Conservation (phyloP, 2,797 vertebrate genomes). For the Chelon labrosus region DNA sequence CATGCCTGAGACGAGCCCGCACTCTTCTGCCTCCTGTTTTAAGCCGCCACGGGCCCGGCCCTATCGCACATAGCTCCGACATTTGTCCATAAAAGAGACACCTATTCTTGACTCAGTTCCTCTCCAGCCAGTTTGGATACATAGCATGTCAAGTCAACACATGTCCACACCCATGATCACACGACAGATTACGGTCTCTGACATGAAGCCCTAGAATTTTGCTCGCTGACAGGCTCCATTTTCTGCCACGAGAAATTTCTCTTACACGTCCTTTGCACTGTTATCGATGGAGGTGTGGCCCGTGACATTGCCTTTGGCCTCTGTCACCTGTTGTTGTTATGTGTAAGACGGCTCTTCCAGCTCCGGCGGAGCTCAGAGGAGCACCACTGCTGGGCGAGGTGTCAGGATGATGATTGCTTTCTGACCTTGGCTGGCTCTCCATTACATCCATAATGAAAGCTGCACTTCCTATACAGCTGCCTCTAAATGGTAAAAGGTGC, state of each 20-base stretch:
- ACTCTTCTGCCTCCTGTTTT: constrained; percentile 53
- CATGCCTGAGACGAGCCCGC: constrained; percentile 51
- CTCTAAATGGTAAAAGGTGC: constrained; percentile 83
- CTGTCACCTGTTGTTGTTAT: constrained; percentile 65
- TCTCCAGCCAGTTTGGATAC: constrained; percentile 45
- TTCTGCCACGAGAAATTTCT: constrained; percentile 64
- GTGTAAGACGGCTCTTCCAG: constrained; percentile 66
- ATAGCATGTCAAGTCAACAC: constrained; percentile 52
- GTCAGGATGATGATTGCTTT: constrained; percentile 85
- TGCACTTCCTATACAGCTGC: constrained; percentile 75
- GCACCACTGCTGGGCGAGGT: constrained; percentile 76
- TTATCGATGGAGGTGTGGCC: constrained; percentile 72
- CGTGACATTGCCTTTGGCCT: constrained; percentile 77
- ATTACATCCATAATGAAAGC: constrained; percentile 84
- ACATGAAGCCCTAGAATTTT: constrained; percentile 54
- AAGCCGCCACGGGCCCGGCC: constrained; percentile 47
- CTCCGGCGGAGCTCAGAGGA: constrained; percentile 54
- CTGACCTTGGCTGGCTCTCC: constrained; percentile 81
- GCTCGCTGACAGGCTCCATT: constrained; percentile 62
- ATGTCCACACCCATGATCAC: constrained; percentile 44
- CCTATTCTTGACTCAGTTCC: constrained; percentile 38
- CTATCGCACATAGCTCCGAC: constrained; percentile 44
- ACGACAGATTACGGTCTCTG: constrained; percentile 45
- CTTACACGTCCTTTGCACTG: constrained; percentile 72
- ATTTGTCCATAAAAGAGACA: constrained; percentile 29